These are phyloP conservation scores for Hylaeus volcanicus DNA, from an alignment of 1,140 invertebrate species.

Conservation along the genomic window DNA sequence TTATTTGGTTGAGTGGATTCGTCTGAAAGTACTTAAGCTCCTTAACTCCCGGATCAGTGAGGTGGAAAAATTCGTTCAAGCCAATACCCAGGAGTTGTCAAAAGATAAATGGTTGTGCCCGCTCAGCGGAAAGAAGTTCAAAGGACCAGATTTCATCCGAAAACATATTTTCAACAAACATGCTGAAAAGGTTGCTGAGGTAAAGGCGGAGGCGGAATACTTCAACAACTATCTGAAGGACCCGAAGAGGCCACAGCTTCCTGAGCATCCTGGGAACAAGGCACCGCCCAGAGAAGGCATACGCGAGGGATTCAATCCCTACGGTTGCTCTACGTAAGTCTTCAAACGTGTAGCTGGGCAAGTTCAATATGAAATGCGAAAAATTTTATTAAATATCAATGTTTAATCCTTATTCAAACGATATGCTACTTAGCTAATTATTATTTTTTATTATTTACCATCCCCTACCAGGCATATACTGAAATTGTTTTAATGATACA, in stretches of 20 bases:
- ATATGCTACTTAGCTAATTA: not conserved
- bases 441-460: not conserved
- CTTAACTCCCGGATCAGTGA: slow-evolving; percentile 80
- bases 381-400: too few species aligned
- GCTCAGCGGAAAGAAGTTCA: slow-evolving; percentile 99
- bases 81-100: slow-evolving; percentile 96
- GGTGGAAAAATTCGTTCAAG: slow-evolving; percentile 96
- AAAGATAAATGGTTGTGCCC: slow-evolving; percentile 99
- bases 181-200: slow-evolving; percentile 97
- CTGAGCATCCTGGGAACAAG: slow-evolving; percentile 90
- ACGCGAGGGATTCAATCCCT: slow-evolving; percentile 78
- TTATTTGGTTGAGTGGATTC: too few species aligned
- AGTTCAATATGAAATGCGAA: too few species aligned
- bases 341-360: not conserved
- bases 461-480: not conserved
- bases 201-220: slow-evolving; percentile 97
- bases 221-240: slow-evolving; percentile 99
- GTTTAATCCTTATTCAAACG: not conserved
- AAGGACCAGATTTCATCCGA: slow-evolving; percentile 98
- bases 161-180: slow-evolving; percentile 99
- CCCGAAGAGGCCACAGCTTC: slow-evolving; percentile 95
- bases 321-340: slow-evolving; percentile 66
- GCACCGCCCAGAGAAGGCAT: slow-evolving; percentile 74
- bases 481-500: slow-evolving; percentile 27
- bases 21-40: slow-evolving; percentile 37